These are phyloP conservation scores for Ruditapes philippinarum DNA, from an alignment of 1,140 invertebrate genomes.

Conservation along the genomic window DNA sequence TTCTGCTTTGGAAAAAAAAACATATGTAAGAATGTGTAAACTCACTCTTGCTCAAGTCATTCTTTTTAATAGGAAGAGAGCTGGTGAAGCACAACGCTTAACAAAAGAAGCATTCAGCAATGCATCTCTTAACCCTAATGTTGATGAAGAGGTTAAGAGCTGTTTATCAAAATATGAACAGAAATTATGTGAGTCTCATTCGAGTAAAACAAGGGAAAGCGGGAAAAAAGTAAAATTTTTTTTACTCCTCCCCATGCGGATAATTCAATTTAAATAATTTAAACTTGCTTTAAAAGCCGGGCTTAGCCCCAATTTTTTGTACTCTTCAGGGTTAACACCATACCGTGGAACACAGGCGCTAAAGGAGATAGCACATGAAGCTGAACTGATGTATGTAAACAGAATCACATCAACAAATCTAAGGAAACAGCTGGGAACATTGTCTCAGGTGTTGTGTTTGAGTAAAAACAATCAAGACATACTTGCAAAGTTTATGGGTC, in stretches of 20 bases:
- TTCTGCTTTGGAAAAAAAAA: neutral
- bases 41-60: neutral
- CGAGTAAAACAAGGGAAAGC: constrained; percentile 41
- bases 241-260: neutral
- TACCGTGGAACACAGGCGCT: neutral
- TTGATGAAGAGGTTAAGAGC: neutral
- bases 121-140: neutral
- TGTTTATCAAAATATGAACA: constrained; percentile 29
- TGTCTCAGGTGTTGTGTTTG: constrained; percentile 53
- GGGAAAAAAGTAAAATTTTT: constrained; percentile 60
- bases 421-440: constrained; percentile 28
- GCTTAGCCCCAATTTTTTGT: neutral
- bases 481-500: constrained; percentile 73
- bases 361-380: constrained; percentile 2
- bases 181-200: constrained; percentile 3
- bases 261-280: constrained; percentile 18
- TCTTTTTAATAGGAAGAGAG: constrained; percentile 32
- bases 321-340: neutral
- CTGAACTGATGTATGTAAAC: neutral
- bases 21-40: neutral
- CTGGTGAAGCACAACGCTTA: neutral
- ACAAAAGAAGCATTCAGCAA: neutral
- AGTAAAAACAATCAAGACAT: constrained; percentile 68
- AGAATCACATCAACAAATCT: constrained; percentile 33
- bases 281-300: neutral